Percentiles rank a stretch among this genome's conserved stretches.
Evolutionary conservation across 2,888 invertebrate genomes (phyloP).

Genomic region (Scelioninae gen. 1): DNA sequence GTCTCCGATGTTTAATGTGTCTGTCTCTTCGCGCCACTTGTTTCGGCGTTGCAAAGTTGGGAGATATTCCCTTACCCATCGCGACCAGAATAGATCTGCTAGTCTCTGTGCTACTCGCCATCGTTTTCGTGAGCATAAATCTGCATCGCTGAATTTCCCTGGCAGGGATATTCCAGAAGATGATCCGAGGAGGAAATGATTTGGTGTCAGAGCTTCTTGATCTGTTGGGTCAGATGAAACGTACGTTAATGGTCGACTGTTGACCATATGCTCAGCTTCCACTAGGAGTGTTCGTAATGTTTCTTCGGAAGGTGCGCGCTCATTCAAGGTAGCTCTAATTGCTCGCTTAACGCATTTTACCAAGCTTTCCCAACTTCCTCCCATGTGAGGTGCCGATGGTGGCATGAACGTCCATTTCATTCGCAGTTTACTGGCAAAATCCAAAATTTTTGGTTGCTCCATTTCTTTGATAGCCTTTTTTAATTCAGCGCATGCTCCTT

Average conservation of each 20-base stretch:
- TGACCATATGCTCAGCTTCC: conserved; percentile 7
- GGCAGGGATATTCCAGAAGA: not conserved
- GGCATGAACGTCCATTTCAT: not conserved
- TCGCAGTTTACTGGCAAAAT: not conserved
- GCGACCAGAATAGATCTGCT: not conserved
- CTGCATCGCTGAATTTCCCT: not conserved
- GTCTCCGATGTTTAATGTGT: not conserved
- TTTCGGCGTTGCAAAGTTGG: not conserved
- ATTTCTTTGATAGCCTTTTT: not conserved
- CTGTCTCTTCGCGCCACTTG: not conserved
- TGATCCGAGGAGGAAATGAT: conserved; percentile 59
- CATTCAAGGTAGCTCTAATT: not conserved
- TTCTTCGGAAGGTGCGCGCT: not conserved
- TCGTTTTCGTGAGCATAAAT: not conserved
- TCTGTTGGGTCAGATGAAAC: conserved; percentile 73
- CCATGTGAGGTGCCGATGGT: conserved; percentile 11
- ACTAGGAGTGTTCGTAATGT: not conserved
- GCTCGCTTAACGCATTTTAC: not conserved
- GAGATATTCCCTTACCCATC: not conserved
- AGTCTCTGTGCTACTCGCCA: not conserved
- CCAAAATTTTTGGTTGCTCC: not conserved
- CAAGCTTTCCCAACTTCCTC: conserved; percentile 1
- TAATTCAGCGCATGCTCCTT: not conserved
- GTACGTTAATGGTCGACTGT: conserved; percentile 68
- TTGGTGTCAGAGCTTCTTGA: conserved; percentile 53